Evolutionary conservation across 2,797 vertebrate species (phyloP).

Genomic region (Cuculus canorus): DNA sequence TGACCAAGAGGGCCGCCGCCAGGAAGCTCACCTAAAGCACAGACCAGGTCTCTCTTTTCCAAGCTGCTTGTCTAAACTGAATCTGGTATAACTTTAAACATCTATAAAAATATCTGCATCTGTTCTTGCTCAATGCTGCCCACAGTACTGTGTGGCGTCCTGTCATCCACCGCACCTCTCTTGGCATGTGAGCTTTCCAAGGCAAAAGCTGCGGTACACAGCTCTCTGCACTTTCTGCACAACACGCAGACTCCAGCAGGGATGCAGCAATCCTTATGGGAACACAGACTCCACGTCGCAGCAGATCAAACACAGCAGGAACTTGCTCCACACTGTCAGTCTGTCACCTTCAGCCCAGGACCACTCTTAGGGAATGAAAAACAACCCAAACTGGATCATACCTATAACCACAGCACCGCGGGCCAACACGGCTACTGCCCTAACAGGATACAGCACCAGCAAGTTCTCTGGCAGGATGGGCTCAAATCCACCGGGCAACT

Average conservation of each 20-base stretch:
- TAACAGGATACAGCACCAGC: background rate
- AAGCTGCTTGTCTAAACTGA: background rate
- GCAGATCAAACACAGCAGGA: background rate
- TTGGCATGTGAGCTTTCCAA: background rate
- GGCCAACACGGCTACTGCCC: background rate
- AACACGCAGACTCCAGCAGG: background rate
- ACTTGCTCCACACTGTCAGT: accelerated
- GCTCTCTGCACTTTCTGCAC: background rate
- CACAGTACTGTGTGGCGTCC: background rate
- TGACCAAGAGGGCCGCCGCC: background rate
- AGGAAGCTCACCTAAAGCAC: background rate
- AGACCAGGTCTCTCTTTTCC: background rate
- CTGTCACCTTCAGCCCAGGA: background rate
- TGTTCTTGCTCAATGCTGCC: background rate
- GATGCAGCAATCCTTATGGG: accelerated
- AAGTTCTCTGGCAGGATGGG: slow-evolving; percentile 14
- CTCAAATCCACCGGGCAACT: slow-evolving; percentile 29
- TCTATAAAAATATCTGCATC: background rate
- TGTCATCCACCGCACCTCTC: background rate
- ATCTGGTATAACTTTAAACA: background rate
- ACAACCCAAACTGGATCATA: background rate
- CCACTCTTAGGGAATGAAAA: background rate
- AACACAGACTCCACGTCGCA: background rate
- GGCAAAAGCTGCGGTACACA: background rate
- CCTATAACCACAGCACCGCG: background rate